Evolutionary conservation across 1,140 invertebrate genomes (phyloP).

Genomic region (Ditylenchus dipsaci): DNA sequence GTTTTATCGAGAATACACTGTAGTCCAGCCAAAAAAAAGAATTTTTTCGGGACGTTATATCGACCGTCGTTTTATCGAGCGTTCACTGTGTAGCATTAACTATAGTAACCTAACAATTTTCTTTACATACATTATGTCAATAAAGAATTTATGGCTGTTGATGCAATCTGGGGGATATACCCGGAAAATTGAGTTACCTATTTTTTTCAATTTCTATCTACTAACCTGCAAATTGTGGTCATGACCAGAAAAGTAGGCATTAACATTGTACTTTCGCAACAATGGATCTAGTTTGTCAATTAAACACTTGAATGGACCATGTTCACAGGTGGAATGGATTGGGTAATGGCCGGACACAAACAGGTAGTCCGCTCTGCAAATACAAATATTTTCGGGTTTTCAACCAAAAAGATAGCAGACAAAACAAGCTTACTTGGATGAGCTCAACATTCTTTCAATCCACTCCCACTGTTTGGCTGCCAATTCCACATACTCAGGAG

Average conservation of each 20-base stretch:
- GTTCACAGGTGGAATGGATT: conserved; percentile 62
- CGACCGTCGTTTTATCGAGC: too few relatives aligned
- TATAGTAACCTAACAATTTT: too few relatives aligned
- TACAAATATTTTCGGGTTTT: neutral
- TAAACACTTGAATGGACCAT: conserved; percentile 62
- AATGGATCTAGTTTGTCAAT: conserved; percentile 59
- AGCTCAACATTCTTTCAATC: conserved; percentile 58
- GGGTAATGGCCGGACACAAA: conserved; percentile 63
- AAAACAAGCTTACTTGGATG: conserved; percentile 43
- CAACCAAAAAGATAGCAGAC: neutral
- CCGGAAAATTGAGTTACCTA: too few relatives aligned
- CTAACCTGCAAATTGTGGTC: conserved; percentile 59
- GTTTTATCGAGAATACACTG: too few relatives aligned
- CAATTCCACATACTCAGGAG: conserved; percentile 23
- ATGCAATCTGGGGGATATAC: too few relatives aligned
- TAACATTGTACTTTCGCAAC: conserved; percentile 60
- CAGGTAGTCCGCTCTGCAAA: conserved; percentile 62
- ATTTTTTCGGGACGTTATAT: too few relatives aligned
- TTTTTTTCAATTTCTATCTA: neutral
- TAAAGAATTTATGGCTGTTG: too few relatives aligned
- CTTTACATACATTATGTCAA: too few relatives aligned
- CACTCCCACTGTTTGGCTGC: conserved; percentile 60
- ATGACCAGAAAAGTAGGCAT: conserved; percentile 63
- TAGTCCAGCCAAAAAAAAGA: too few relatives aligned
- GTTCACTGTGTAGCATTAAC: too few relatives aligned